phyloP scores from a whole-genome alignment of 2,113 vertebrate species.

The Erythrocercus mccallii region DNA sequence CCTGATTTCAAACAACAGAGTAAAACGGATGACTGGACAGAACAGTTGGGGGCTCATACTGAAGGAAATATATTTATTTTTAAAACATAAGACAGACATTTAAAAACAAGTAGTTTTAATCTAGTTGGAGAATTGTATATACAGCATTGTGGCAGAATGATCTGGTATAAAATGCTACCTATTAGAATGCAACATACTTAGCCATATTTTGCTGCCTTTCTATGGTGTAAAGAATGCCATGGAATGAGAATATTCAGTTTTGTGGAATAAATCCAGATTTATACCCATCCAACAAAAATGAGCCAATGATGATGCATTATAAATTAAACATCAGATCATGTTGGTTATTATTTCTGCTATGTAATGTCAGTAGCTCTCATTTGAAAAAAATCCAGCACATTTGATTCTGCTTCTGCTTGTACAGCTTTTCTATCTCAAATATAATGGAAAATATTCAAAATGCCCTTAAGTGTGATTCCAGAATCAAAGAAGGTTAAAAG shows the following conservation, averaged over 20 bases:
- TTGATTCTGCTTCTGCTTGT: background rate
- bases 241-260: background rate
- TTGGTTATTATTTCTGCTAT: background rate
- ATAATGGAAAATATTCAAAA: constrained; percentile 1
- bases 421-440: background rate
- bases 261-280: background rate
- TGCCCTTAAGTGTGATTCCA: background rate
- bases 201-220: background rate
- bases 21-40: constrained; percentile 16
- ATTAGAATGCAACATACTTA: background rate
- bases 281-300: background rate
- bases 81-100: constrained; percentile 20
- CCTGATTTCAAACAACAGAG: constrained; percentile 9
- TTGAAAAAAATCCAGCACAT: background rate
- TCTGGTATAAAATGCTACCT: constrained; percentile 18
- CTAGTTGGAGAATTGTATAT: constrained; percentile 37
- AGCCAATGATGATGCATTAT: background rate
- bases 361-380: background rate
- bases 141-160: background rate
- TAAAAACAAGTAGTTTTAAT: constrained; percentile 52
- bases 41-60: background rate
- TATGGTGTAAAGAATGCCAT: background rate
- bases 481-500: constrained; percentile 4
- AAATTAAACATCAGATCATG: background rate
- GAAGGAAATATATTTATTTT: background rate